Percentiles rank a stretch among this genome's conserved stretches.
Evolutionary conservation across 2,797 vertebrate species (phyloP).

Genomic region (Coregonus ussuriensis): DNA sequence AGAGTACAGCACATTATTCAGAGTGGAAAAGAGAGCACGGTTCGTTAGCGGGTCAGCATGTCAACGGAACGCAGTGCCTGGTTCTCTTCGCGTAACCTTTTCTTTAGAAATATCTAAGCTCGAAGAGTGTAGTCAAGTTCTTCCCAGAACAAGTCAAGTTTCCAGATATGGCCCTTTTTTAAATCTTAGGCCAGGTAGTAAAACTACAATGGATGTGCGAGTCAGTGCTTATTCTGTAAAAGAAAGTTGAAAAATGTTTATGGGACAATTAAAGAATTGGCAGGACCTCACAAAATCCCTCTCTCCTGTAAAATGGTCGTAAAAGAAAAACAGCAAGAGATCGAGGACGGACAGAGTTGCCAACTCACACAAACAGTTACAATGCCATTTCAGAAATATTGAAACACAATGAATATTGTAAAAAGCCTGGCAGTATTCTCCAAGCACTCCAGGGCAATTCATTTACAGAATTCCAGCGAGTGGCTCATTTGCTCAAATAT

Average conservation of each 20-base stretch:
- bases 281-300: conserved; percentile 52
- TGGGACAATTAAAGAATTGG: conserved; percentile 66
- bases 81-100: conserved; percentile 34
- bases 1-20: conserved; percentile 27
- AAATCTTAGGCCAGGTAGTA: conserved; percentile 60
- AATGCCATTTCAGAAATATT: conserved; percentile 50
- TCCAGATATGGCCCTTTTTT: conserved; percentile 50
- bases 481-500: conserved; percentile 29
- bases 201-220: conserved; percentile 56
- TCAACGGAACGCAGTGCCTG: conserved; percentile 38
- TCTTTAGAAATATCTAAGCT: conserved; percentile 34
- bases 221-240: conserved; percentile 50
- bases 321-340: conserved; percentile 50
- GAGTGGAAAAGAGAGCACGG: conserved; percentile 42
- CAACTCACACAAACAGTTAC: conserved; percentile 41
- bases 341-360: conserved; percentile 25
- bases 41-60: conserved; percentile 55
- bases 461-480: conserved; percentile 35
- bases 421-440: conserved; percentile 32
- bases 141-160: conserved; percentile 44
- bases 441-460: conserved; percentile 28
- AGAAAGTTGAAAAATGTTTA: conserved; percentile 65
- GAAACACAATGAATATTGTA: conserved; percentile 24
- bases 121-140: conserved; percentile 31
- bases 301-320: conserved; percentile 38